Evolutionary conservation across 2,888 invertebrate species (phyloP).

Genomic region (Timema cristinae): DNA sequence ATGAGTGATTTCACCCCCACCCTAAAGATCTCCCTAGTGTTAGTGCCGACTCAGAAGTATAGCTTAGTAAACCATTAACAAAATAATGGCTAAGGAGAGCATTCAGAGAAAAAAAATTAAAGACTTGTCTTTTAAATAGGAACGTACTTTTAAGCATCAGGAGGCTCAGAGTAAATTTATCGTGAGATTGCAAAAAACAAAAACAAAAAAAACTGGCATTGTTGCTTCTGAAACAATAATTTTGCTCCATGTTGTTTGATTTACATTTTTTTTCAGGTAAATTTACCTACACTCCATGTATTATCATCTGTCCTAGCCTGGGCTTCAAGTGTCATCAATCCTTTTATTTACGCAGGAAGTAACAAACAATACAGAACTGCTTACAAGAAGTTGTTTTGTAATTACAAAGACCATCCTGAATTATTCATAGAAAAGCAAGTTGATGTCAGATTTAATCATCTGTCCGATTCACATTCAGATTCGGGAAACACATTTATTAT

Average conservation of each 20-base stretch:
- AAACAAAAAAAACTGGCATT: too few relatives aligned
- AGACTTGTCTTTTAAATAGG: too few relatives aligned
- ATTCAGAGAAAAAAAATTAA: too few relatives aligned
- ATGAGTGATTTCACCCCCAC: too few relatives aligned
- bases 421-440: too few relatives aligned
- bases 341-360: slow-evolving; percentile 84
- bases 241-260: neutral
- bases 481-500: slow-evolving; percentile 38
- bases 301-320: slow-evolving; percentile 82
- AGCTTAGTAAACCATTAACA: too few relatives aligned
- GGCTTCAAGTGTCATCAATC: slow-evolving; percentile 87
- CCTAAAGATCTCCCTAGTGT: too few relatives aligned
- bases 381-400: slow-evolving; percentile 39
- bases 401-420: neutral
- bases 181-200: too few relatives aligned
- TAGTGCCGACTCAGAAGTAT: too few relatives aligned
- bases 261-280: slow-evolving; percentile 33
- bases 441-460: slow-evolving; percentile 9
- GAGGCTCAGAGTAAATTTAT: too few relatives aligned
- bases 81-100: too few relatives aligned
- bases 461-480: slow-evolving; percentile 36
- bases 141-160: too few relatives aligned
- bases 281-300: slow-evolving; percentile 71
- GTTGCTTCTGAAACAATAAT: neutral
- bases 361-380: slow-evolving; percentile 72